These are phyloP conservation scores for Pegea sp. DNA, from an alignment of 23 tunicate species.

Conservation along the genomic window DNA sequence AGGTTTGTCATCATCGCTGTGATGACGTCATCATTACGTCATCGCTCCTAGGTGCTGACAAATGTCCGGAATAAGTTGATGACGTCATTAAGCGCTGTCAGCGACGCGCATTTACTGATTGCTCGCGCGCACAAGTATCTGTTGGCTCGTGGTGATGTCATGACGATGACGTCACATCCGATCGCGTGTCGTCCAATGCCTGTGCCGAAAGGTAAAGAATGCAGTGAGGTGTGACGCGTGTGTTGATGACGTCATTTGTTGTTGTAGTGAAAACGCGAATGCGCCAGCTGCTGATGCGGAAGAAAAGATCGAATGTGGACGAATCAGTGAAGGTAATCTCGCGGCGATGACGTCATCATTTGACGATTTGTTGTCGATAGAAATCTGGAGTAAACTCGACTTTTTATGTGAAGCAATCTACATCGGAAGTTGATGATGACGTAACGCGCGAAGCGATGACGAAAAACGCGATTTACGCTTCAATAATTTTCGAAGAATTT, in stretches of 20 bases:
- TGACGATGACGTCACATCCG: background rate
- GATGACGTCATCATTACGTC: no score
- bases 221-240: constrained; percentile 15
- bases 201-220: constrained; percentile 69
- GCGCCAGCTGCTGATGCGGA: constrained; percentile 1
- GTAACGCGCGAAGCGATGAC: constrained; percentile 55
- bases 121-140: constrained; percentile 74
- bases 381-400: no score
- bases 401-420: constrained; percentile 29
- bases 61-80: constrained; percentile 63
- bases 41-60: constrained; percentile 68
- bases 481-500: constrained; percentile 72
- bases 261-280: background rate
- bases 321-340: background rate
- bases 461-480: constrained; percentile 88
- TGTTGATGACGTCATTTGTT: background rate
- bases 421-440: no score
- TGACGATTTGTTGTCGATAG: no score
- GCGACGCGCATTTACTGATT: constrained; percentile 28
- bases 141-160: constrained; percentile 30
- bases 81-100: constrained; percentile 16
- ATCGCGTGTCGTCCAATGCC: constrained; percentile 54
- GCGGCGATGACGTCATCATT: constrained; percentile 3
- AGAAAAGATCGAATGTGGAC: constrained; percentile 2
- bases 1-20: constrained; percentile 13